A percentile compares a stretch with the other conserved stretches of the same genome.
Evolutionary conservation across 2,888 invertebrate genomes (phyloP).

Genomic region (Drosophila nr. medialis): DNA sequence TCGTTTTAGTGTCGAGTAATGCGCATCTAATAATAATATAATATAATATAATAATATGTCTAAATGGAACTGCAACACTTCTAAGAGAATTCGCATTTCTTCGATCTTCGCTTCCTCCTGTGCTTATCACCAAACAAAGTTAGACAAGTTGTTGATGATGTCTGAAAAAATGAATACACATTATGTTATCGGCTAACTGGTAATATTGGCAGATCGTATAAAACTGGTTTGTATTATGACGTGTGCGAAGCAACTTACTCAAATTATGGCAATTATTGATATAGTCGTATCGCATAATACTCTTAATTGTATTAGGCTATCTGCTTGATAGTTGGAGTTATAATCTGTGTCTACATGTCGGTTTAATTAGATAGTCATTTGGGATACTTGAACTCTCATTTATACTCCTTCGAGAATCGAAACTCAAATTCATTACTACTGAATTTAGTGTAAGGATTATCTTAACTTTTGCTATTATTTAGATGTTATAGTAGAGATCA

Average conservation of each 20-base stretch:
- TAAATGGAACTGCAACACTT: not conserved
- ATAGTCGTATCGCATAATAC: not conserved
- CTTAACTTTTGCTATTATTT: not conserved
- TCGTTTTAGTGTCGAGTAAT: constrained; percentile 9
- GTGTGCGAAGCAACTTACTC: not conserved
- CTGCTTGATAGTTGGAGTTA: not conserved
- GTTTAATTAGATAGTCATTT: not conserved
- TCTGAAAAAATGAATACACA: not conserved
- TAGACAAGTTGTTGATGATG: not conserved
- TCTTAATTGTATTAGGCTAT: not conserved
- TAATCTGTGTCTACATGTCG: not conserved
- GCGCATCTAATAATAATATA: not conserved
- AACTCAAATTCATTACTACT: not conserved
- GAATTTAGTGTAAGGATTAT: not conserved
- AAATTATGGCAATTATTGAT: not conserved
- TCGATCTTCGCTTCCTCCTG: not conserved
- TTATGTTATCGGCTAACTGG: not conserved
- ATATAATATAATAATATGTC: not conserved
- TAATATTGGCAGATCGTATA: constrained; percentile 5
- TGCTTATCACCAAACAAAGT: not conserved
- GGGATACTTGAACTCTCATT: not conserved
- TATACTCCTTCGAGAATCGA: not conserved
- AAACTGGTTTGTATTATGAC: constrained; percentile 3
- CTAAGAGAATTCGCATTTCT: not conserved
- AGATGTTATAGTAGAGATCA: not conserved